Base-by-base conservation (phyloP, 2,888 invertebrate genomes). In the Amaurobius ferox region DNA sequence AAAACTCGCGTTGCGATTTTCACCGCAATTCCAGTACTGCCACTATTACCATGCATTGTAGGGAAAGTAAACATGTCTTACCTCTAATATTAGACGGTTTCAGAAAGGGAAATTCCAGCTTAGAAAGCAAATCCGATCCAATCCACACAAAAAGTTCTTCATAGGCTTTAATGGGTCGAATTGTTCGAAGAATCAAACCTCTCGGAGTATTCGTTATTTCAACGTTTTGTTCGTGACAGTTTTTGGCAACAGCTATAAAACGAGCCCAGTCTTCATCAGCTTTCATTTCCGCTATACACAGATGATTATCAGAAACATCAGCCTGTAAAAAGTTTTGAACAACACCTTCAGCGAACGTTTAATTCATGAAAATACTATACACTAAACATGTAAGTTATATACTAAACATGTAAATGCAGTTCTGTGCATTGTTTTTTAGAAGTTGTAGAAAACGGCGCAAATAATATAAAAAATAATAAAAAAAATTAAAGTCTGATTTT, bases 71-170 rank as follows among this genome's bases (percentile, higher is more conserved):
- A 35, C 5, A 9, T 5, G 9, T 9, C 90, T 91, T 91, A 96
- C 96, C 96, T 93, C 94, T 94, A 88, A 97, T 96, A 90, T 97
- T 95, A 3, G 92, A 92, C 0, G 95, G 95, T 19, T 94, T 94
- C 13, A 96, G 92, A 91, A 96, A 95, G 0, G 96, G 97, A 91
- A 98, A 94, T 80, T 94, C 94, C 90, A 95, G 92, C 73, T 94
- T 93, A 0, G 95, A 94, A 16, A 95, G 92, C 86, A 96, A 92
- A 88, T 94, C 94, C 89, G 95, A 95, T 7, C 95, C 94, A 91
- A 96, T 96, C 97, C 98, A 98, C 89, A 96, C 93, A 35, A 94
- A 92, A 68, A 97, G 92, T 89, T 95, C 95, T 85, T 95, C 94
- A 40, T 95, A 95, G 0, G 93, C 92, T 66, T 92, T 92, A 13